Evolutionary conservation across 2,113 vertebrate species (phyloP), one percentile per base, ranked within the genome.

Genomic region (Larimichthys polyactis): DNA sequence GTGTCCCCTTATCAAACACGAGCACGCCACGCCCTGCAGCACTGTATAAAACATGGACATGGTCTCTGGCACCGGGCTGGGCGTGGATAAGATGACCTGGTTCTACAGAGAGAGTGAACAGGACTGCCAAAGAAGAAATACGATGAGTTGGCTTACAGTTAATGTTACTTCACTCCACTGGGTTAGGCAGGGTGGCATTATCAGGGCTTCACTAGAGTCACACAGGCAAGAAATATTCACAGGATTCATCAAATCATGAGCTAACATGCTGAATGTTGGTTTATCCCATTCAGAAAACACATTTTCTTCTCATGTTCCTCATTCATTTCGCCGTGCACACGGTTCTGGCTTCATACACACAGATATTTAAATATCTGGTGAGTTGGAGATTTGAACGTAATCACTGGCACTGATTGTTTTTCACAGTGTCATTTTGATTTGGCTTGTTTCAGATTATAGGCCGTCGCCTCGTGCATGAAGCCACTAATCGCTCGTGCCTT

Each of bases 41-140:
- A 36, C 32, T 6, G 32, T 36, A 36, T 36, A 36, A 36, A 36
- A 36, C 32, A 36, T 7, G 32, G 32, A 36, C 32, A 6, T 1
- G 5, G 5, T 29, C 5, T 7, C 5, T 36, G 32, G 6, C 32
- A 36, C 32, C 32, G 32, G 32, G 32, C 32, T 32, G 32, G 32
- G 32, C 5, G 55, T 22, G 60, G 68, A 60, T 52, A 29, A 69
- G 19, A 57, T 87, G 32, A 58, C 79, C 87, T 84, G 87, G 52
- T 69, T 75, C 66, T 22, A 75, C 60, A 40, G 52, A 54, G 70
- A 72, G 78, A 82, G 29, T 82, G 16, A 71, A 63, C 40, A 58
- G 22, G 16, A 40, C 65, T 4, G 24, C 16, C 11, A 24, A 5
- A 69, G 60, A 62, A 9, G 52, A 55, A 71, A 75, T 67, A 77